A percentile compares a stretch with the other conserved stretches of the same genome.
Evolutionary conservation across 1,140 invertebrate species (phyloP).

Genomic region (Phymastichus coffea): DNA sequence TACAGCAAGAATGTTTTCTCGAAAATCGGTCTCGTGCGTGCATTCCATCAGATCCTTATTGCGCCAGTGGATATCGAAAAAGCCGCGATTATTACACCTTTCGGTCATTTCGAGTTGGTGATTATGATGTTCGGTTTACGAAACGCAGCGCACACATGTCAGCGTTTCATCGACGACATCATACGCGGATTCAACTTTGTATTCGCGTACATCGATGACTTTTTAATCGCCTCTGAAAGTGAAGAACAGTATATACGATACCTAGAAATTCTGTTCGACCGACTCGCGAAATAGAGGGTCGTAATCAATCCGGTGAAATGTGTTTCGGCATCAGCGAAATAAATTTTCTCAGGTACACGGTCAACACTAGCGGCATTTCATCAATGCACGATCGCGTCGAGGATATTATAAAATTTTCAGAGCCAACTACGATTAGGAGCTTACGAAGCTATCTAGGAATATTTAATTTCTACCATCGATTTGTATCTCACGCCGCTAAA

Average conservation of each 20-base stretch:
- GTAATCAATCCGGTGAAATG: constrained; percentile 36
- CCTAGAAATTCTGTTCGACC: constrained; percentile 32
- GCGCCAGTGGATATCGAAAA: not conserved
- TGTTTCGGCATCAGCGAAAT: constrained; percentile 33
- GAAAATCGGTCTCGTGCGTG: constrained; percentile 53
- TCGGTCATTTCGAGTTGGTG: not conserved
- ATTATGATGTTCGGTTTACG: constrained; percentile 25
- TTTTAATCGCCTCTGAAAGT: too few species aligned
- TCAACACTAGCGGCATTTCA: constrained; percentile 1
- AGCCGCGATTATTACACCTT: not conserved
- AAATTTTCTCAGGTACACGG: constrained; percentile 37
- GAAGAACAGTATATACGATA: constrained; percentile 34
- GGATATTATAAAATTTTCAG: constrained; percentile 29
- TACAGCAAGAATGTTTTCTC: constrained; percentile 46
- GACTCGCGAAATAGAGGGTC: constrained; percentile 21
- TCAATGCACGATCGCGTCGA: constrained; percentile 32
- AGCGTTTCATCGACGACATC: constrained; percentile 23
- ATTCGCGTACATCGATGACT: too few species aligned
- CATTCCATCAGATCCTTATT: constrained; percentile 3
- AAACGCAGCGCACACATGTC: constrained; percentile 32
- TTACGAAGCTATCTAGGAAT: constrained; percentile 42
- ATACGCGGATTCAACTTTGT: constrained; percentile 28
- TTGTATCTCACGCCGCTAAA: constrained; percentile 2
- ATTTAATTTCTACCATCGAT: constrained; percentile 38
- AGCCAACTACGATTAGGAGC: constrained; percentile 28